Base-by-base conservation (phyloP, 2,113 vertebrate genomes). In the Phalacrocorax brasilianus region DNA sequence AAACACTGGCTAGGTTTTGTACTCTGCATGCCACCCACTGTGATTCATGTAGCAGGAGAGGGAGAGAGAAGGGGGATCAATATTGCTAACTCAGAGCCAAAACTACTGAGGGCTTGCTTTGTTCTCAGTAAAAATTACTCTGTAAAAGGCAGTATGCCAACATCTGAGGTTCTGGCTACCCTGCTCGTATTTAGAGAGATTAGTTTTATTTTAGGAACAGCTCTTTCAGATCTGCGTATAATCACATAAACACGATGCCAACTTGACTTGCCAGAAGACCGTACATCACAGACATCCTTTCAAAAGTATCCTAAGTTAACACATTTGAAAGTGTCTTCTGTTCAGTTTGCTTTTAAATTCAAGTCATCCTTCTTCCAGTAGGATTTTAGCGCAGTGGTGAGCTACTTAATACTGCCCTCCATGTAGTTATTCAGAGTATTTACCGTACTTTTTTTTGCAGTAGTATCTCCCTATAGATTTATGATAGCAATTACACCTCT, bases 161-260 rank as follows among this genome's bases (percentile, higher is more conserved):
- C 35, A 66, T 75, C 73, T 87, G 58, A 88, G 91, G 49, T 94
- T 86, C 90, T 95, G 85, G 65, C 83, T 78, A 76, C 59, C 61
- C 83, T 89, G 67, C 61, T 33, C 45, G 82, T 82, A 59, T 62
- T 53, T 74, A 95, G n/a, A 88, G 50, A 76, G 87, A 59, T 91
- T 91, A 97, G 95, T 95, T 96, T 90, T 90, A 95, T 96, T 94
- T 62, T 94, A 95, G 92, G 94, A 96, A 97, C 93, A 78, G 87
- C 93, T 74, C 88, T 97, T 75, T 80, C 93, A 76, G 95, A 96
- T 94, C 89, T 90, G 88, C 44, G 96, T 86, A 93, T 97, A 96
- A 96, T 96, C 92, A 97, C 65, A 93, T 50, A 59, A 91, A 97
- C 71, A 96, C 4, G 77, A 96, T 80, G 89, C 93, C 91, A 96